phyloP scores from a whole-genome alignment of 2,113 vertebrate species.

The Prunella himalayana region DNA sequence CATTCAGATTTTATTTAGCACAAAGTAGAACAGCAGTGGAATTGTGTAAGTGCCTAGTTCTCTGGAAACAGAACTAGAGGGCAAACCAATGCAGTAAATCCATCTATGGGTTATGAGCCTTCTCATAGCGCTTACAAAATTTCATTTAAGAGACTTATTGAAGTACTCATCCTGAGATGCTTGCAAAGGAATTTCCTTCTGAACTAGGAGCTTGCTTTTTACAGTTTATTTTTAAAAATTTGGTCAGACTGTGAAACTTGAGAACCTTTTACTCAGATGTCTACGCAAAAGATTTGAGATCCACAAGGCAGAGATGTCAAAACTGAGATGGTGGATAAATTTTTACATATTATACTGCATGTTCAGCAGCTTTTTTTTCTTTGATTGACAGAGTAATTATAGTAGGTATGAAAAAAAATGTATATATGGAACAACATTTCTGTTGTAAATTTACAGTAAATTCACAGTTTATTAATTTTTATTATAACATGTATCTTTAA shows the following conservation, averaged over 20 bases:
- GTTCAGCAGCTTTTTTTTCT: neutral
- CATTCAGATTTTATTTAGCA: neutral
- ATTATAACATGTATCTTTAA: neutral
- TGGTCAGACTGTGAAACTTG: neutral
- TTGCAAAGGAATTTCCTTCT: neutral
- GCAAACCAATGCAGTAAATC: neutral
- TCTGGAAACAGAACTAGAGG: neutral
- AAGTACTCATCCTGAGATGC: neutral
- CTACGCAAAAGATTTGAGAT: neutral
- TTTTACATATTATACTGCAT: neutral
- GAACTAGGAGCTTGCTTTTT: neutral
- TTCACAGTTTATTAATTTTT: neutral
- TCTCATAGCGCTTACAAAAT: neutral
- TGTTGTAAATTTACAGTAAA: neutral
- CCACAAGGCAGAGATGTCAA: neutral
- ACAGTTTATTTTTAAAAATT: neutral
- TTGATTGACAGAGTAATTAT: neutral
- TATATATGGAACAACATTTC: neutral
- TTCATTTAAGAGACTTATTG: neutral
- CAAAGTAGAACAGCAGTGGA: neutral
- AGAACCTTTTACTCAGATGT: neutral
- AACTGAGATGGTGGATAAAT: neutral
- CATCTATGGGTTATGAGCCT: neutral
- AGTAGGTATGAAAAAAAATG: neutral
- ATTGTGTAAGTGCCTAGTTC: neutral